Percentiles rank a stretch among this genome's conserved stretches.
Conservation (phyloP, 2,797 vertebrate genomes). For the Spea hammondii region DNA sequence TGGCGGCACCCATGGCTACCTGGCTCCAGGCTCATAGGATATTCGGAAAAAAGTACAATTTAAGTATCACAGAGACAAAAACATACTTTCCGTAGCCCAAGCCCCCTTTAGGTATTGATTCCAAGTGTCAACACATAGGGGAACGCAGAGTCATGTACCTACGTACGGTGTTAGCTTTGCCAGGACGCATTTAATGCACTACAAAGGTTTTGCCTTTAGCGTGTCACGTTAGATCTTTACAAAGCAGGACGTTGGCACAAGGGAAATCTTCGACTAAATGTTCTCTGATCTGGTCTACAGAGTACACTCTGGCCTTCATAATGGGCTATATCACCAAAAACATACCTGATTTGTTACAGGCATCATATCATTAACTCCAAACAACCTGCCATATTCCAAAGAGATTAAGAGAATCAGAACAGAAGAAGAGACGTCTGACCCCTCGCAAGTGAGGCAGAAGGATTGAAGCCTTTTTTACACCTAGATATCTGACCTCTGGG, state of each 20-base stretch:
- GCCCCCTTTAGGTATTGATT: too few relatives aligned
- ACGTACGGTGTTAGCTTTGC: neutral
- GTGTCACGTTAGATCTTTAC: neutral
- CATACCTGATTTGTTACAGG: neutral
- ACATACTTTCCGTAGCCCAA: too few relatives aligned
- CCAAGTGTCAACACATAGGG: too few relatives aligned
- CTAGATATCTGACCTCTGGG: constrained; percentile 51
- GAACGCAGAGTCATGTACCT: neutral
- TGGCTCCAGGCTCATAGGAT: too few relatives aligned
- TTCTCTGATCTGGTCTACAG: neutral
- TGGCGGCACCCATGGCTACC: too few relatives aligned
- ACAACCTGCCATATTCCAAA: constrained; percentile 47
- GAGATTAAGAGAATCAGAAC: constrained; percentile 48
- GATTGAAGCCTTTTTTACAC: constrained; percentile 52
- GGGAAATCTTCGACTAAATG: neutral
- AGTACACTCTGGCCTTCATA: constrained; percentile 4
- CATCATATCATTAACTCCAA: constrained; percentile 47
- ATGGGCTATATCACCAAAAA: constrained; percentile 30
- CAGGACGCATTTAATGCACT: neutral
- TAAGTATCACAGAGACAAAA: too few relatives aligned
- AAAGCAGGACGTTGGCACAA: neutral
- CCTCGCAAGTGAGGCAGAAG: constrained; percentile 55
- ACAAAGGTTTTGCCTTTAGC: neutral
- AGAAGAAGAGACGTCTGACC: constrained; percentile 51
- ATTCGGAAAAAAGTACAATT: too few relatives aligned